Percentiles rank a stretch among this genome's conserved stretches.
Conservation (phyloP, 2,888 invertebrate genomes). For the Eupithecia insigniata region DNA sequence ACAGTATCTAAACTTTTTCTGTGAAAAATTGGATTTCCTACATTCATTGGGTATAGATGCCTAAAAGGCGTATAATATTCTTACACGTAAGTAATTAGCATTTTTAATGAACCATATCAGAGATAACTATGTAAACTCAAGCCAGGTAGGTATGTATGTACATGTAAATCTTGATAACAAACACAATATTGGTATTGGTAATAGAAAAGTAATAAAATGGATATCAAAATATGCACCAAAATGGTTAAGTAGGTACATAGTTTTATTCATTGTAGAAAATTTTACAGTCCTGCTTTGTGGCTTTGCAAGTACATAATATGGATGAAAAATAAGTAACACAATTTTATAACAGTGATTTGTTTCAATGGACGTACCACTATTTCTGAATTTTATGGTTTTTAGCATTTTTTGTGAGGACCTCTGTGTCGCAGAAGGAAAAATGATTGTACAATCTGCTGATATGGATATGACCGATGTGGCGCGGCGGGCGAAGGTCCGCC, state of each 20-base stretch:
- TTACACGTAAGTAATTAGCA: not conserved
- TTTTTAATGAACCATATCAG: not conserved
- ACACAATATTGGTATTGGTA: not conserved
- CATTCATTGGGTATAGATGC: not conserved
- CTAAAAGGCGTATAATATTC: not conserved
- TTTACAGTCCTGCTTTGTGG: conserved; percentile 2
- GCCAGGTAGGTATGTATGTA: not conserved
- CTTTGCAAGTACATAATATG: not conserved
- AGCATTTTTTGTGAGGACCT: not conserved
- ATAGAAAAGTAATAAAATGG: not conserved
- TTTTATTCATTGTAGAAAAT: not conserved
- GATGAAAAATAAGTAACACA: not conserved
- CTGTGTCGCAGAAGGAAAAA: not conserved
- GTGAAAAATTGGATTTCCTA: too few relatives aligned
- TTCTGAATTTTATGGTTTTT: not conserved
- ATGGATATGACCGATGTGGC: too few relatives aligned
- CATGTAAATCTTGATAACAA: not conserved
- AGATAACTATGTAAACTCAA: not conserved
- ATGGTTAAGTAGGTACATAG: not conserved
- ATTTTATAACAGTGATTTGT: not conserved
- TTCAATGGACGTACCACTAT: not conserved
- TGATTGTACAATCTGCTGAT: too few relatives aligned
- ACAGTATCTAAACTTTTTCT: too few relatives aligned
- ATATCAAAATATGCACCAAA: not conserved
- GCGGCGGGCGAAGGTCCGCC: too few relatives aligned